Percentiles rank a stretch among this genome's conserved stretches.
These are phyloP conservation scores for Trichonephila inaurata DNA, from an alignment of 1,140 invertebrate genomes.

Conservation along the genomic window DNA sequence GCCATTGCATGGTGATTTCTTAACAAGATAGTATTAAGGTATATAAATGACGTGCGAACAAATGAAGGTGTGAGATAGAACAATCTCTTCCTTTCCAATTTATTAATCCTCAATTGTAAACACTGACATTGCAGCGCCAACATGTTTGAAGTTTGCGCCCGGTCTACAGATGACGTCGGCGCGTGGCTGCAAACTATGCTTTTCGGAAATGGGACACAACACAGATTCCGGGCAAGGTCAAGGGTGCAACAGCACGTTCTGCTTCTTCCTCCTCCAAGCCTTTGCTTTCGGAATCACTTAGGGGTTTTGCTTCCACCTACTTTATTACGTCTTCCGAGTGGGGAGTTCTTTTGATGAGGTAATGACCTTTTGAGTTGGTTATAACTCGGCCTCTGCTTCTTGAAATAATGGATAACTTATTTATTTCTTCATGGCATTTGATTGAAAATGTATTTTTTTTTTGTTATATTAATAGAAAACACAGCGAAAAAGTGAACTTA, in stretches of 20 bases:
- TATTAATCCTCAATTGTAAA: background rate
- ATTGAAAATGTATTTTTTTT: background rate
- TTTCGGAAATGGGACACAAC: constrained; percentile 8
- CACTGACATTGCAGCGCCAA: background rate
- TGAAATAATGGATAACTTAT: background rate
- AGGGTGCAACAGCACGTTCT: constrained; percentile 8
- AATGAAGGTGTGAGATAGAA: background rate
- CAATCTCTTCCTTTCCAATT: background rate
- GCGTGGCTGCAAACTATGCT: background rate
- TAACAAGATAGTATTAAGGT: background rate
- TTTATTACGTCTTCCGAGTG: background rate
- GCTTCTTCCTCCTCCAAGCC: background rate
- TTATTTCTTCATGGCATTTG: background rate
- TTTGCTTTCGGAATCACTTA: background rate
- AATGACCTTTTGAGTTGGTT: background rate
- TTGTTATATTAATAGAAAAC: too few relatives aligned
- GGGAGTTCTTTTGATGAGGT: background rate
- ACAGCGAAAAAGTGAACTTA: too few relatives aligned
- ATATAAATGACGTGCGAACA: background rate
- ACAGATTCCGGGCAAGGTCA: constrained; percentile 49
- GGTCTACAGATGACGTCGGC: background rate
- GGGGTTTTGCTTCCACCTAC: background rate
- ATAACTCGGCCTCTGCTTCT: background rate
- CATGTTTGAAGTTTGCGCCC: background rate
- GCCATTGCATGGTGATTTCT: background rate